These are phyloP conservation scores for Bambusicola thoracicus DNA, from an alignment of 2,113 vertebrate species.

Conservation along the genomic window DNA sequence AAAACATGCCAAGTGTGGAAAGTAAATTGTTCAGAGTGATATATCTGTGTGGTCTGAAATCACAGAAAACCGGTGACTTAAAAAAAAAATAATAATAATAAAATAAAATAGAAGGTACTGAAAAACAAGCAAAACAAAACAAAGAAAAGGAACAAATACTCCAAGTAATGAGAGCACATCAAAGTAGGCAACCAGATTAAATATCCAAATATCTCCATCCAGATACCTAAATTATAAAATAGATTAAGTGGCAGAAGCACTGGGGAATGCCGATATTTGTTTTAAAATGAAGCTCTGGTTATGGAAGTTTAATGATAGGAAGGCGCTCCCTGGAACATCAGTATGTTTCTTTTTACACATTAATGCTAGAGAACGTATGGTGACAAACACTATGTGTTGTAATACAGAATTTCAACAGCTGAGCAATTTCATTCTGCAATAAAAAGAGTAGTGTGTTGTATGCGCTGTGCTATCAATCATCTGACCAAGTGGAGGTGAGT, in stretches of 20 bases:
- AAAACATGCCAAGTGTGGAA: slow-evolving; percentile 15
- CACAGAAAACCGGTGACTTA: background rate
- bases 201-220: background rate
- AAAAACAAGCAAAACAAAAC: background rate
- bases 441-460: background rate
- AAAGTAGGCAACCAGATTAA: background rate
- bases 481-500: background rate
- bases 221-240: background rate
- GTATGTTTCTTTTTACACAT: background rate
- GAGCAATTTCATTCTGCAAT: background rate
- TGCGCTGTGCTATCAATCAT: background rate
- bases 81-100: background rate
- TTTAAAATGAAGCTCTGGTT: background rate
- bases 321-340: background rate
- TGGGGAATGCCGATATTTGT: background rate
- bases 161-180: background rate
- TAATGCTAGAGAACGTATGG: background rate
- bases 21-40: slow-evolving; percentile 3
- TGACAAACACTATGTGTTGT: background rate
- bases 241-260: background rate
- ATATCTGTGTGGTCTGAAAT: background rate
- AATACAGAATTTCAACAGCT: background rate
- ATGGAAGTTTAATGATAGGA: background rate
- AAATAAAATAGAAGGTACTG: background rate
- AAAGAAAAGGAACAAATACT: background rate